phyloP scores from a whole-genome alignment of 2,113 vertebrate species.

The Pungitius pungitius region DNA sequence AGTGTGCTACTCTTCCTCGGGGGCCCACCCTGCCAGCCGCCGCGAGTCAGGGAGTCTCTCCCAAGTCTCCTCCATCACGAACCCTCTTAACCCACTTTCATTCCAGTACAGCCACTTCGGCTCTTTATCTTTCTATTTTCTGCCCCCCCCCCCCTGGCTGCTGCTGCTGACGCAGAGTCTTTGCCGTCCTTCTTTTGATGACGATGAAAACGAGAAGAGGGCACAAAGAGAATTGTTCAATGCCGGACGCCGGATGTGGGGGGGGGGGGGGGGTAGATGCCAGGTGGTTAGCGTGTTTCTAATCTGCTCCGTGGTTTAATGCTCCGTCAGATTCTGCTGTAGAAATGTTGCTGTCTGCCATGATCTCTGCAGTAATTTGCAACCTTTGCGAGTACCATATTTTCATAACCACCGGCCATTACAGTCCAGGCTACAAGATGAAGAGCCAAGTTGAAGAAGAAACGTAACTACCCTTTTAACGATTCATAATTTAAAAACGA shows the following conservation, averaged over 20 bases:
- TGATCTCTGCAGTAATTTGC: neutral
- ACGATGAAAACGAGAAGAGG: conserved; percentile 37
- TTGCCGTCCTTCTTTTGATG: conserved; percentile 31
- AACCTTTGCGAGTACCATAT: neutral
- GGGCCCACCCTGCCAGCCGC: neutral
- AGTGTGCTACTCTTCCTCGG: neutral
- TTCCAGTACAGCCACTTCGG: conserved; percentile 34
- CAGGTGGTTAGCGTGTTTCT: neutral
- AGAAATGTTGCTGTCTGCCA: neutral
- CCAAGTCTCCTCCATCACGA: conserved; percentile 68
- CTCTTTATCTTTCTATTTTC: conserved; percentile 59
- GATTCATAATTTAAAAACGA: neutral
- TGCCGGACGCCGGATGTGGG: conserved; percentile 20
- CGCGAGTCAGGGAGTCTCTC: conserved; percentile 65
- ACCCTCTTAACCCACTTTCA: conserved; percentile 73
- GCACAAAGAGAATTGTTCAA: conserved; percentile 12
- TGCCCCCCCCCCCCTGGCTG: neutral
- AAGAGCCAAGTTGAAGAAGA: neutral
- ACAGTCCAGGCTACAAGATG: neutral
- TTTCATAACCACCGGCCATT: neutral
- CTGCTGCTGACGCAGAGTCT: conserved; percentile 52
- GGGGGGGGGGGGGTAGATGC: no score
- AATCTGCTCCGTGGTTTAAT: neutral
- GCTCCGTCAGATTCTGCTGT: neutral
- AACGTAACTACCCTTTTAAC: neutral